Evolutionary conservation across 2,113 vertebrate genomes (phyloP), one percentile per base, ranked within the genome.

Genomic region (Ictalurus furcatus): DNA sequence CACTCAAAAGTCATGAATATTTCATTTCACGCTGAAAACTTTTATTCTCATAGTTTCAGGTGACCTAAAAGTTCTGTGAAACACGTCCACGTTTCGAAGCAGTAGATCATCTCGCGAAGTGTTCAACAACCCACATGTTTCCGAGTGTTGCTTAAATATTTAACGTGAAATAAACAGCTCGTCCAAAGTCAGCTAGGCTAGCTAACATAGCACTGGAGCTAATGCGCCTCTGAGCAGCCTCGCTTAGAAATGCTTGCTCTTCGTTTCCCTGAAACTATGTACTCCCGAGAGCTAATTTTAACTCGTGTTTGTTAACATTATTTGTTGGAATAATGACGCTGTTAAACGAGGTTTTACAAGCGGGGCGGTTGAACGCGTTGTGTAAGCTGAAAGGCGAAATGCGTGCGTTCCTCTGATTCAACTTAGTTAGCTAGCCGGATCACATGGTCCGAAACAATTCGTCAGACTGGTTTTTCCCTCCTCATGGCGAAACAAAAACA

Each of bases 401-500:
- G 81, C 73, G 88, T 63, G 79, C 73, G n/a, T 80, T 84, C 59
- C 58, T 74, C 78, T 71, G 67, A 81, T 48, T 89, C 73, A 90
- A 88, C 79, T 87, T 87, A 90, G 90, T 90, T 88, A 88, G 88
- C 84, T 73, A 86, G 84, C 83, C 30, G 81, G 84, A 85, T 92
- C 90, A 91, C 91, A 91, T 91, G 91, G 85, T 90, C 63, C 69
- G 48, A 88, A 88, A 78, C 85, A 78, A 90, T 90, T 71, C 88
- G 21, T 74, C 34, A 52, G 25, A 67, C 78, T 87, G 44, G 44
- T 30, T 71, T 85, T 28, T 52, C 48, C 9, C 13, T 0, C 40
- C 65, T 73, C 16, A 56, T 8, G 25, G 52, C 19, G 44, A 63
- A 87, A 84, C 21, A 54, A 54, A 48, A 67, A 83, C 4, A 84